Evolutionary conservation across 2,888 invertebrate species (phyloP).

Genomic region (Amphipyra berbera): DNA sequence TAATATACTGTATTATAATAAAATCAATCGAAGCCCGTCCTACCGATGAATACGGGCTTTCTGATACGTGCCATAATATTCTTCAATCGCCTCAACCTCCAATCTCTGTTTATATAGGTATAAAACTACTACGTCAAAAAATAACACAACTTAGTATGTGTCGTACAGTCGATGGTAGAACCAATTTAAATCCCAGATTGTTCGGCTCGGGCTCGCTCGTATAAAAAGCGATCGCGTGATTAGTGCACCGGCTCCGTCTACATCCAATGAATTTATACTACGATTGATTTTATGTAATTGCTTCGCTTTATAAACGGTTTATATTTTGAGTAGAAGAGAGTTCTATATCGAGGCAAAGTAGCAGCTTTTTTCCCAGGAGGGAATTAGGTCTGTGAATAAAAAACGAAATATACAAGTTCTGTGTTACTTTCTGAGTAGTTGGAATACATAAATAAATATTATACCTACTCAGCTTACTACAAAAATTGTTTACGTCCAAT

Average conservation of each 20-base stretch:
- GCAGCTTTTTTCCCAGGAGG: no score
- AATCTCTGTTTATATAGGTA: no score
- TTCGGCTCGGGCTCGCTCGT: not conserved
- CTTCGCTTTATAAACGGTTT: not conserved
- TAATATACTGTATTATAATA: no score
- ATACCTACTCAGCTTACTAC: no score
- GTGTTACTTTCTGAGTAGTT: no score
- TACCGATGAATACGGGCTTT: no score
- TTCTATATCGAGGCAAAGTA: no score
- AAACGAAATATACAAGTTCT: not conserved
- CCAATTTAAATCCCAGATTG: constrained; percentile 17
- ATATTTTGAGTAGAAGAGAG: not conserved
- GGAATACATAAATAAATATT: no score
- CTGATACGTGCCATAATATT: no score
- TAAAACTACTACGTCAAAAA: not conserved
- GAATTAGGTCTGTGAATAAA: not conserved
- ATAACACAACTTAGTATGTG: not conserved
- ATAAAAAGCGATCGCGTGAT: constrained; percentile 4
- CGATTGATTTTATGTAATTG: not conserved
- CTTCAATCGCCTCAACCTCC: no score
- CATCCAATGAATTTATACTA: constrained; percentile 1
- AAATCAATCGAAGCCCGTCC: no score
- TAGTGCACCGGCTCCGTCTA: not conserved
- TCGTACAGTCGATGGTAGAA: not conserved
- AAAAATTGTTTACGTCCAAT: no score